Evolutionary conservation across 2,113 vertebrate genomes (phyloP).

Genomic region (Mellivora capensis): DNA sequence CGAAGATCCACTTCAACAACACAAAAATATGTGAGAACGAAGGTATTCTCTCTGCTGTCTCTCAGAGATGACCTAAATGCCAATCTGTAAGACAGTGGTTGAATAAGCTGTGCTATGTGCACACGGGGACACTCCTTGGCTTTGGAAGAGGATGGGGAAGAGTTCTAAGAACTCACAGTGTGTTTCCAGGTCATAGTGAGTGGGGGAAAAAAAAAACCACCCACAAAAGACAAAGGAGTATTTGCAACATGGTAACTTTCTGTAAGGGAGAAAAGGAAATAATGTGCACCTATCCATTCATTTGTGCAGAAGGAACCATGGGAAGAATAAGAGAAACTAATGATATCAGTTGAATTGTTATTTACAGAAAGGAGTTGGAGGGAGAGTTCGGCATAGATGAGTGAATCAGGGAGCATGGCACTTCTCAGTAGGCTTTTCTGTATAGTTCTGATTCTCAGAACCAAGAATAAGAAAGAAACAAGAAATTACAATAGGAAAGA

Average conservation of each 20-base stretch:
- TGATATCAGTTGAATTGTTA: background rate
- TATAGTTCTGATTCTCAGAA: background rate
- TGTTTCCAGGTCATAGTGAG: background rate
- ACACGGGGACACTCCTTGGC: background rate
- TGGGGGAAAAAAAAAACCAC: fast-evolving
- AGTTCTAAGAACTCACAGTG: background rate
- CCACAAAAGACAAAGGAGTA: too few species aligned
- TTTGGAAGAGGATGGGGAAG: background rate
- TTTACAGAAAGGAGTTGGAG: background rate
- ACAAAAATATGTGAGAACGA: fast-evolving
- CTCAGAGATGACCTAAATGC: background rate
- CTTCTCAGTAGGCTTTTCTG: background rate
- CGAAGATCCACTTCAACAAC: background rate
- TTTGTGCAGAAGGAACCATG: background rate
- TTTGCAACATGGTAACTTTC: background rate
- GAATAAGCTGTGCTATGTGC: fast-evolving
- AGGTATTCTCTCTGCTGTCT: background rate
- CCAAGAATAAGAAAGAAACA: background rate
- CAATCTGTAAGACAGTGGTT: background rate
- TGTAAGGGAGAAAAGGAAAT: background rate
- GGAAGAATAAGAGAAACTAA: background rate
- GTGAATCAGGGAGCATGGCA: background rate
- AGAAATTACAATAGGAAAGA: background rate
- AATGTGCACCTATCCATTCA: background rate
- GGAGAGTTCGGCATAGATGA: background rate